Evolutionary conservation across 2,888 invertebrate genomes (phyloP).

Genomic region (Chorisops tibialis): DNA sequence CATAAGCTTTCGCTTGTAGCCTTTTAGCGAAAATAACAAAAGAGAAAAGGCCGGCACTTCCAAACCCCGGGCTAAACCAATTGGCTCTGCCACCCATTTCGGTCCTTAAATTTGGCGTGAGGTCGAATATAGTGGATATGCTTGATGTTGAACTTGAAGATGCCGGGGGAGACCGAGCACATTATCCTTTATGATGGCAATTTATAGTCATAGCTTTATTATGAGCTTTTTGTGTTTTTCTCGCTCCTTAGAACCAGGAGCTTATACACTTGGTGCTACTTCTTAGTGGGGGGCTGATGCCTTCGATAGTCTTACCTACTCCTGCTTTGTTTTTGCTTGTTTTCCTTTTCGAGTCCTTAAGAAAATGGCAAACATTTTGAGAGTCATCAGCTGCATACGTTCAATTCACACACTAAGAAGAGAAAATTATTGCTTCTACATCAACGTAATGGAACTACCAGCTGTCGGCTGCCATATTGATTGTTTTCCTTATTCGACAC

Average conservation of each 20-base stretch:
- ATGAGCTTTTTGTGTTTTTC: conserved; percentile 32
- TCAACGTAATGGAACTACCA: conserved; percentile 37
- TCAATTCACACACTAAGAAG: conserved; percentile 1
- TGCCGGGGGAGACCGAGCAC: conserved; percentile 17
- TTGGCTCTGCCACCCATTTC: no score
- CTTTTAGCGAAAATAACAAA: conserved; percentile 21
- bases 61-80: no score
- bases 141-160: background rate
- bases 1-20: conserved; percentile 19
- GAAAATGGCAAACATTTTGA: background rate
- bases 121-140: background rate
- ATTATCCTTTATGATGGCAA: conserved; percentile 33
- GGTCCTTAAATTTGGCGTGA: background rate
- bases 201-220: conserved; percentile 33
- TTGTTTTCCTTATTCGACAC: conserved; percentile 22
- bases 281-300: background rate
- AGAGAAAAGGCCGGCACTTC: no score
- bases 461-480: conserved; percentile 37
- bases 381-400: conserved; percentile 12
- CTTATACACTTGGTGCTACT: background rate
- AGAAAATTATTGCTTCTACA: conserved; percentile 26
- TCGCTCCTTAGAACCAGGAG: background rate
- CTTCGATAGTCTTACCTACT: background rate
- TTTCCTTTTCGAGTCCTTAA: background rate
- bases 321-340: background rate